Evolutionary conservation across 2,113 vertebrate species (phyloP), one percentile per base, ranked within the genome.

Genomic region (Callaeas wilsoni): DNA sequence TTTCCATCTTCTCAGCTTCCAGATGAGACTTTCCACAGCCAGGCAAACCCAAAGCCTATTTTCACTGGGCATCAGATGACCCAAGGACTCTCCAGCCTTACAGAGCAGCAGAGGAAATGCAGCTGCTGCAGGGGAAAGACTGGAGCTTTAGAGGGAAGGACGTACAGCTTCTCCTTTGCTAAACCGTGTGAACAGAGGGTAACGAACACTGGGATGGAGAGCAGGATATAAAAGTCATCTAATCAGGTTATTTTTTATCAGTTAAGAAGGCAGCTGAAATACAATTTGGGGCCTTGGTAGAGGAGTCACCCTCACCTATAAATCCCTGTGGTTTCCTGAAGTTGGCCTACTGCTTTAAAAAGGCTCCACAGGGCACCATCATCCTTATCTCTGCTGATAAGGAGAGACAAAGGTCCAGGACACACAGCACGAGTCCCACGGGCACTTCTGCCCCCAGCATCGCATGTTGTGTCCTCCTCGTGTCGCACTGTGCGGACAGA

Each of bases 391-490:
- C 64, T 29, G 32, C 33, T 4, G 56, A 20, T 5, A 57, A 26
- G 37, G 17, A 41, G 49, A 42, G 32, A 20, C 2, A 50, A 81
- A 84, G 17, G 27, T 26, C 42, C 56, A 6, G 27, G 19, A 52
- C 10, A 76, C 1, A 3, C 1, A 30, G 14, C 50, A n/a, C 29
- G n/a, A 32, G 4, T 8, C 21, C 57, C n/a, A 17, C 1, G 4
- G 56, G n/a, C 29, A 8, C 10, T 7, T 10, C 10, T 53, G 10
- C 20, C 69, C 32, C 29, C 5, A 12, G 37, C 30, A 56, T 0
- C 5, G 1, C 9, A 4, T 0, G 5, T 1, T 8, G 27, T 3
- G 14, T 9, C 10, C 41, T 37, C 30, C 10, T 3, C 8, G 2
- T 2, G 60, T 7, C 29, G 6, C 30, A 4, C 18, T 2, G 21